phyloP scores from a whole-genome alignment of 1,140 invertebrate species.

The Periplaneta americana region DNA sequence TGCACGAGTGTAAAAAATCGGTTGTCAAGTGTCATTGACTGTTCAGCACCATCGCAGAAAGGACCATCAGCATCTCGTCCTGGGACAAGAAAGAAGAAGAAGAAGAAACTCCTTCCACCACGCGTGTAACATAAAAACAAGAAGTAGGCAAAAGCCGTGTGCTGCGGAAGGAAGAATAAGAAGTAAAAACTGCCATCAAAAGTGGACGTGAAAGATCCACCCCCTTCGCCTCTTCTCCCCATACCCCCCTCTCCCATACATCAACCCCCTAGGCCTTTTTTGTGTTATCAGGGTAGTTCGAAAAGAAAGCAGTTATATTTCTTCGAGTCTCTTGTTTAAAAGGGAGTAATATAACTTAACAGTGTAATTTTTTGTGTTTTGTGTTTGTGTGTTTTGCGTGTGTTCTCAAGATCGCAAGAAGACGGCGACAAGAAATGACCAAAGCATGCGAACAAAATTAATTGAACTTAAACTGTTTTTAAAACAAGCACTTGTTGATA shows the following conservation, averaged over 20 bases:
- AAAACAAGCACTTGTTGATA: not conserved
- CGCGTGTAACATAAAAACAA: not conserved
- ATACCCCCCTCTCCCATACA: not conserved
- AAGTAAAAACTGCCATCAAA: not conserved
- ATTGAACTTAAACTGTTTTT: not conserved
- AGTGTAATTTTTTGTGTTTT: not conserved
- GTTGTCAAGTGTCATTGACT: not conserved
- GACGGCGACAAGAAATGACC: not conserved
- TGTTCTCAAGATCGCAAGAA: not conserved
- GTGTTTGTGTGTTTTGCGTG: not conserved
- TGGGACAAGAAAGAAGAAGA: no score
- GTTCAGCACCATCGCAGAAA: not conserved
- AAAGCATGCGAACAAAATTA: not conserved
- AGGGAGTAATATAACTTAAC: not conserved
- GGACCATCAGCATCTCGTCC: not conserved
- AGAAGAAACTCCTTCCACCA: not conserved
- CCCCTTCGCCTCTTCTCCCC: not conserved
- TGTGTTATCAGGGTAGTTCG: not conserved
- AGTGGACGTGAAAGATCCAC: not conserved
- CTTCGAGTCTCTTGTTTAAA: no score
- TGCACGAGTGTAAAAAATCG: not conserved
- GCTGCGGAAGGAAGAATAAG: not conserved
- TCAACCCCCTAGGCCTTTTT: not conserved
- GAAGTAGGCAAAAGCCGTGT: not conserved
- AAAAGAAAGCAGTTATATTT: not conserved